Conservation (phyloP, 2,797 vertebrate species). For the Argentina silus region DNA sequence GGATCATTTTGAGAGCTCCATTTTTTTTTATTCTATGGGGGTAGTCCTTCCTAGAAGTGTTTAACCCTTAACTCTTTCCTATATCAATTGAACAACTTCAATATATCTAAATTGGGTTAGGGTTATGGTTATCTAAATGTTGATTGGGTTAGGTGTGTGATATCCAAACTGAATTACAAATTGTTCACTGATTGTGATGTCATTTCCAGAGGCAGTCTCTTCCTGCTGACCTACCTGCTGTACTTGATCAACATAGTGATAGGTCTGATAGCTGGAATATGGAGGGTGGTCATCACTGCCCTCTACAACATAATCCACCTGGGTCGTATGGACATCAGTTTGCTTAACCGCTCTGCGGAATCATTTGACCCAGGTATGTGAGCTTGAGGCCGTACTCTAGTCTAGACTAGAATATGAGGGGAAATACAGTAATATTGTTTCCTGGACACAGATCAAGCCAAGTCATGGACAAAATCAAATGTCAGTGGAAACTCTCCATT, state of each 20-base stretch:
- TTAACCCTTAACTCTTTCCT: too few relatives aligned
- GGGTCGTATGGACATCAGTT: conserved; percentile 87
- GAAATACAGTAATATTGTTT: too few relatives aligned
- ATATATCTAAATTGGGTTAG: too few relatives aligned
- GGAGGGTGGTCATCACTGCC: conserved; percentile 86
- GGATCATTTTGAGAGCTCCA: too few relatives aligned
- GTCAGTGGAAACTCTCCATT: not conserved
- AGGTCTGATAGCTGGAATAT: conserved; percentile 77
- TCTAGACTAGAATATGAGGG: too few relatives aligned
- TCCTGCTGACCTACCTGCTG: conserved; percentile 85
- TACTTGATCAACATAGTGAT: conserved; percentile 86
- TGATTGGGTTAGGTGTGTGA: too few relatives aligned
- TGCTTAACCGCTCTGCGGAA: conserved; percentile 83
- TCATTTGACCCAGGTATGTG: conserved; percentile 85
- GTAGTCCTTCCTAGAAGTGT: too few relatives aligned
- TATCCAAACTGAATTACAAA: not conserved
- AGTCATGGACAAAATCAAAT: too few relatives aligned
- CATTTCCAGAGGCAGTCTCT: conserved; percentile 82
- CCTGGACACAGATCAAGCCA: too few relatives aligned
- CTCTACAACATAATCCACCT: conserved; percentile 90
- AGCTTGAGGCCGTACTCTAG: not conserved
- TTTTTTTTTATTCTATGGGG: too few relatives aligned
- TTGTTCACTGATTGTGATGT: not conserved
- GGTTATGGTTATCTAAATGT: too few relatives aligned
- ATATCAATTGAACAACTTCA: not conserved